These are phyloP conservation scores for Acronicta leporina DNA, from an alignment of 2,888 invertebrate genomes.

Conservation along the genomic window DNA sequence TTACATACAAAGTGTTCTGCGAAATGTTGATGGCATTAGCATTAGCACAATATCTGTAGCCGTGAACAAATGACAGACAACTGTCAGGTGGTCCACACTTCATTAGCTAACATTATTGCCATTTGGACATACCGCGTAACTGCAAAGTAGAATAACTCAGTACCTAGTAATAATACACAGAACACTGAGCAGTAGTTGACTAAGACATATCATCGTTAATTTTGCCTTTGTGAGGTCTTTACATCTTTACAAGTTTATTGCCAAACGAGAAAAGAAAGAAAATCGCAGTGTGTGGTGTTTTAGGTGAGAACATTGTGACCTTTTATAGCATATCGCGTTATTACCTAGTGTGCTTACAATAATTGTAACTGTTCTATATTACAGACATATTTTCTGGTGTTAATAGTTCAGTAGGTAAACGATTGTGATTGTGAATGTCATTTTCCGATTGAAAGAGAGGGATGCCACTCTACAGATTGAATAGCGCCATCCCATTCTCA, in stretches of 20 bases:
- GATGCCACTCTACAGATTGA: no score
- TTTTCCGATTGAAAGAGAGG: no score
- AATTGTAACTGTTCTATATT: no score
- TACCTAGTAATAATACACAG: slow-evolving; percentile 13
- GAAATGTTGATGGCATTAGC: slow-evolving; percentile 72
- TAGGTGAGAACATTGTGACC: slow-evolving; percentile 11
- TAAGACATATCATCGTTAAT: slow-evolving; percentile 4
- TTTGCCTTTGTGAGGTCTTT: slow-evolving; percentile 13
- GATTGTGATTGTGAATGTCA: not conserved
- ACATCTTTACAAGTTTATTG: slow-evolving; percentile 15
- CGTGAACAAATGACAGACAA: slow-evolving; percentile 45
- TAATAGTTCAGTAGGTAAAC: slow-evolving; percentile 34
- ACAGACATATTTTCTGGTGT: slow-evolving; percentile 12
- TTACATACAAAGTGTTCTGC: slow-evolving; percentile 83
- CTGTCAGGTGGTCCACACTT: slow-evolving; percentile 56
- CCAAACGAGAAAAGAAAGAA: slow-evolving; percentile 13
- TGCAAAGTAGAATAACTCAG: slow-evolving; percentile 19
- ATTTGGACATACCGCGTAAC: slow-evolving; percentile 32
- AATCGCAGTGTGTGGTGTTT: slow-evolving; percentile 12
- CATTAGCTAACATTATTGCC: slow-evolving; percentile 40
- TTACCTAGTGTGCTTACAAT: slow-evolving; percentile 2
- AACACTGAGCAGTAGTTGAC: slow-evolving; percentile 9
- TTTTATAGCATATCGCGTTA: slow-evolving; percentile 6
- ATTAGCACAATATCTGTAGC: slow-evolving; percentile 58
- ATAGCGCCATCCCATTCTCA: no score